phyloP scores from a whole-genome alignment of 2,888 invertebrate species.

The Noctuana brunneofusca region DNA sequence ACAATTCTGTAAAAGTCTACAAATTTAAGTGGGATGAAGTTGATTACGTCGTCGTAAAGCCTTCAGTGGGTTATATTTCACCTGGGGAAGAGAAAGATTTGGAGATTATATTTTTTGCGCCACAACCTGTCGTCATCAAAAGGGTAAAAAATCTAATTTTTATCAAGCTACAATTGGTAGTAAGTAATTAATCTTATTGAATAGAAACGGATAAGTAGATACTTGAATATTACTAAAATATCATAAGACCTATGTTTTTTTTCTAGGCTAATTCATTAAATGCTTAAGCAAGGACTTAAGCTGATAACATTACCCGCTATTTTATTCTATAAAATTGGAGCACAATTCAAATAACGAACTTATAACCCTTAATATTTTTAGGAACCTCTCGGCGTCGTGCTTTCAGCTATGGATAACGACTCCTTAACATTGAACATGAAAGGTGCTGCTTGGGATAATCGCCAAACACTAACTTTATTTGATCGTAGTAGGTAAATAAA shows the following conservation, averaged over 20 bases:
- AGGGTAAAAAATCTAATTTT: conserved; percentile 49
- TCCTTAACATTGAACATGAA: conserved; percentile 60
- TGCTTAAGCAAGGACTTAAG: no score
- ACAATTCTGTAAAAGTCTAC: conserved; percentile 76
- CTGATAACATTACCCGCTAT: no score
- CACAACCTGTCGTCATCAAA: conserved; percentile 53
- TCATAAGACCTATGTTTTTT: no score
- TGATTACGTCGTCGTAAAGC: conserved; percentile 63
- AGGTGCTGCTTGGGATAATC: conserved; percentile 71
- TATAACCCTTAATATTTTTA: conserved; percentile 44
- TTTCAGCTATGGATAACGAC: conserved; percentile 63
- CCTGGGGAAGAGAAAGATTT: conserved; percentile 77
- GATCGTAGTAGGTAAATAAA: conserved; percentile 57
- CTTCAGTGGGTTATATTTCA: conserved; percentile 71
- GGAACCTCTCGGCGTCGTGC: conserved; percentile 58
- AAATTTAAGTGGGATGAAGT: conserved; percentile 65
- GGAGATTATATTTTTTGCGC: conserved; percentile 67
- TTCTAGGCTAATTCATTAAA: no score
- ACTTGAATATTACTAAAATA: no score
- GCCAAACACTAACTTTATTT: conserved; percentile 69
- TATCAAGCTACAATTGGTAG: not conserved
- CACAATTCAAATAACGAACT: not conserved
- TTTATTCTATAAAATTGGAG: no score
- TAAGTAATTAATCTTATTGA: no score
- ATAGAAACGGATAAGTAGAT: no score